These are phyloP conservation scores for Salarias fasciatus DNA, from an alignment of 2,797 vertebrate species.

Conservation along the genomic window DNA sequence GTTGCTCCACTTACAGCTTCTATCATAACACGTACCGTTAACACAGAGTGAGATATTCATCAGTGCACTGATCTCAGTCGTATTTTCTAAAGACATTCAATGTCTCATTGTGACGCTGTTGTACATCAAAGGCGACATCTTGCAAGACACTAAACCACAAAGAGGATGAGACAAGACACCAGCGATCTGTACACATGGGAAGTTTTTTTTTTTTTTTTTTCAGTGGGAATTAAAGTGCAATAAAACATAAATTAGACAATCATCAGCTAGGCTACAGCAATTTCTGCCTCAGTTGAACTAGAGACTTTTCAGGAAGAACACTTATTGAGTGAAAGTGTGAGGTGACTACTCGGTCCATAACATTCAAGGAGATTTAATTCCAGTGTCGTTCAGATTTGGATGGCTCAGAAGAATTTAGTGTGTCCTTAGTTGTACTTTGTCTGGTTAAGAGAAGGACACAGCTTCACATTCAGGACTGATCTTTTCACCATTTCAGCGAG, in stretches of 20 bases:
- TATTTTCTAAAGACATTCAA: slow-evolving; percentile 28
- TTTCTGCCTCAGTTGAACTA: slow-evolving; percentile 65
- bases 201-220: slow-evolving; percentile 40
- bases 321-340: slow-evolving; percentile 63
- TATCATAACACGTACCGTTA: slow-evolving; percentile 47
- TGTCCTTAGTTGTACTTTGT: slow-evolving; percentile 52
- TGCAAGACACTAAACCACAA: slow-evolving; percentile 40
- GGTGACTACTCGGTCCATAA: slow-evolving; percentile 56
- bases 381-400: slow-evolving; percentile 75
- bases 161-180: slow-evolving; percentile 53
- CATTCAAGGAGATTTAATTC: slow-evolving; percentile 72
- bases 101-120: slow-evolving; percentile 30
- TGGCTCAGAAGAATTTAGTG: slow-evolving; percentile 72
- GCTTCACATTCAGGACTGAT: slow-evolving; percentile 69
- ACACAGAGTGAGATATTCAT: slow-evolving; percentile 42
- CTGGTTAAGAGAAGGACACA: slow-evolving; percentile 47
- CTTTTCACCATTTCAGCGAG: slow-evolving; percentile 82
- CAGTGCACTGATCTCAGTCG: slow-evolving; percentile 40
- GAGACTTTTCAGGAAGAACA: slow-evolving; percentile 74
- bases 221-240: slow-evolving; percentile 73
- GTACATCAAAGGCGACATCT: slow-evolving; percentile 50
- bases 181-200: slow-evolving; percentile 54
- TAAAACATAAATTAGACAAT: slow-evolving; percentile 70
- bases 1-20: slow-evolving; percentile 48
- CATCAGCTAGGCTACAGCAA: slow-evolving; percentile 75